Evolutionary conservation across 1,140 invertebrate genomes (phyloP).

Genomic region (Phortica variegata): DNA sequence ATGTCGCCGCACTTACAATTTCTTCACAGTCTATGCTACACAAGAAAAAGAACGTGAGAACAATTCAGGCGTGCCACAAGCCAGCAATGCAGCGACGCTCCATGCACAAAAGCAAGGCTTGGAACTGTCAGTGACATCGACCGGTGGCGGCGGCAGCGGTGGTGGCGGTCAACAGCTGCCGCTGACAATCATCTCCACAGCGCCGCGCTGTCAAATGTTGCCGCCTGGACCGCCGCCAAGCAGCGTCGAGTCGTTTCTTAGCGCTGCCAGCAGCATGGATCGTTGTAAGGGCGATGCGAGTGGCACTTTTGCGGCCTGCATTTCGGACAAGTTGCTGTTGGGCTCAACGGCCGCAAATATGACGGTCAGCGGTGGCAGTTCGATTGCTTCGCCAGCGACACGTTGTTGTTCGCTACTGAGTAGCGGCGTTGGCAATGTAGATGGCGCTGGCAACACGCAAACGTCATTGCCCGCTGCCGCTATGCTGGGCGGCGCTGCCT

Average conservation of each 20-base stretch:
- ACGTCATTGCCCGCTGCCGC: conserved; percentile 11
- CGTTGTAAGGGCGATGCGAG: no score
- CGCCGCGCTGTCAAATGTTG: conserved; percentile 40
- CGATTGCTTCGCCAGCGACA: conserved; percentile 44
- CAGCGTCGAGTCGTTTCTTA: conserved; percentile 38
- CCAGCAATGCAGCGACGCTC: conserved; percentile 14
- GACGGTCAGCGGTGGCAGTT: conserved; percentile 21
- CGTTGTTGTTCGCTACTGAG: conserved; percentile 40
- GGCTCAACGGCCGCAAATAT: conserved; percentile 24
- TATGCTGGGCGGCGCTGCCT: conserved; percentile 23
- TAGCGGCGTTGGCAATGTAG: conserved; percentile 12
- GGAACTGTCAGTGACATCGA: conserved; percentile 23
- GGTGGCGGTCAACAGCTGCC: conserved; percentile 40
- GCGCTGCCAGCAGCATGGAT: background rate
- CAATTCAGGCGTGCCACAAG: conserved; percentile 23
- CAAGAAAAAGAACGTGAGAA: conserved; percentile 56
- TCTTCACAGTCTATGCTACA: conserved; percentile 48
- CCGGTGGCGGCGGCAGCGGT: conserved; percentile 12
- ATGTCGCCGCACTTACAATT: background rate
- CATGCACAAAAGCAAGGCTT: conserved; percentile 33
- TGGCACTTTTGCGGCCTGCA: conserved; percentile 18
- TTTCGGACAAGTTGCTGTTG: background rate
- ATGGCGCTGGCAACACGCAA: background rate
- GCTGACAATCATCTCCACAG: conserved; percentile 54
- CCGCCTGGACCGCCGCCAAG: conserved; percentile 13